Evolutionary conservation across 2,113 vertebrate species (phyloP).

Genomic region (Cryptoleucopteryx plumbea): DNA sequence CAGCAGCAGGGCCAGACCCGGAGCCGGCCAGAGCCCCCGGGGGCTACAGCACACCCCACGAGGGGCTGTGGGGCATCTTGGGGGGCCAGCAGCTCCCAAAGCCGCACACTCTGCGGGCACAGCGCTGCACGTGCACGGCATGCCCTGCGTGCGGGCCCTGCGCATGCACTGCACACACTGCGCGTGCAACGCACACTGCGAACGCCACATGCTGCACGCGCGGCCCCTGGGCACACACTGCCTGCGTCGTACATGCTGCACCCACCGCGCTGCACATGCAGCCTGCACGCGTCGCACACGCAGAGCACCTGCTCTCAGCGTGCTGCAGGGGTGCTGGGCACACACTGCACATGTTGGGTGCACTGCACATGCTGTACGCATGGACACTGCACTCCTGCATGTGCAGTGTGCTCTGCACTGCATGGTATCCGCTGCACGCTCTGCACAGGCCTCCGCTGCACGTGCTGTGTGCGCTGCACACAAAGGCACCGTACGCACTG

Average conservation of each 20-base stretch:
- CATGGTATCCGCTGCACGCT: neutral
- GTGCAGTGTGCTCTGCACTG: accelerated
- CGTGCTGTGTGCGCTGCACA: accelerated
- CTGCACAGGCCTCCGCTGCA: accelerated
- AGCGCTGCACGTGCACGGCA: accelerated
- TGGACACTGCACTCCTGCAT: too few relatives aligned
- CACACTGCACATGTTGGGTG: neutral
- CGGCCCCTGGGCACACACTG: neutral
- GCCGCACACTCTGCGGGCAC: accelerated
- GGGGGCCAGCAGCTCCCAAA: neutral
- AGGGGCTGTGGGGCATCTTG: accelerated
- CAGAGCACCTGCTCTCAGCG: neutral
- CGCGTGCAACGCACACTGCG: neutral
- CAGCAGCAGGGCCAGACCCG: neutral
- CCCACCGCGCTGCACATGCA: neutral
- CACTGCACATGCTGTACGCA: neutral
- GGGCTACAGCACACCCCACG: accelerated
- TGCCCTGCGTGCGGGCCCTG: too few relatives aligned
- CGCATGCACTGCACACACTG: accelerated
- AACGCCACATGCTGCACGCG: accelerated
- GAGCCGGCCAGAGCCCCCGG: accelerated
- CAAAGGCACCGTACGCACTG: accelerated
- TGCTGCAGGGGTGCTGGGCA: neutral
- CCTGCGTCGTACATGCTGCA: accelerated
- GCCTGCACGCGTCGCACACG: too few relatives aligned